Percentiles rank a stretch among this genome's conserved stretches.
Evolutionary conservation across 2,888 invertebrate genomes (phyloP).

Genomic region (Tubiluchus corallicola): DNA sequence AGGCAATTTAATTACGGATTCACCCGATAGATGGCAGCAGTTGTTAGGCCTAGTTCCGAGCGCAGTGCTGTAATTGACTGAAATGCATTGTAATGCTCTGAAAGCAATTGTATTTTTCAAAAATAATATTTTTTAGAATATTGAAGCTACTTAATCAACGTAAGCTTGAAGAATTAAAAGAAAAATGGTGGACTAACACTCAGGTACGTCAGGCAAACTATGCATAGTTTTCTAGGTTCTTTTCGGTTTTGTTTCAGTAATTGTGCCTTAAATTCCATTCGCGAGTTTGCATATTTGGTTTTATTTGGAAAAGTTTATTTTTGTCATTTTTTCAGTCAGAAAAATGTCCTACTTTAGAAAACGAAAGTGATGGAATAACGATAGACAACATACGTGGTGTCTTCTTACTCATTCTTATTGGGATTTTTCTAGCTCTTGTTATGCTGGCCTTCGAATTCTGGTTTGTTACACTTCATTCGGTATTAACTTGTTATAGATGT

Average conservation of each 20-base stretch:
- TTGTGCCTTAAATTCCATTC: too few relatives aligned
- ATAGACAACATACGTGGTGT: conserved; percentile 89
- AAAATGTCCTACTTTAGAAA: conserved; percentile 66
- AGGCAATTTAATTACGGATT: too few relatives aligned
- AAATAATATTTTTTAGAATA: conserved; percentile 41
- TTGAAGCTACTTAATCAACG: conserved; percentile 79
- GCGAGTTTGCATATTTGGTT: too few relatives aligned
- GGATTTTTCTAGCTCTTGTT: conserved; percentile 72
- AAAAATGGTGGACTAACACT: conserved; percentile 88
- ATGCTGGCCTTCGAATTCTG: conserved; percentile 75
- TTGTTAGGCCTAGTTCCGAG: too few relatives aligned
- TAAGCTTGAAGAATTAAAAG: conserved; percentile 76
- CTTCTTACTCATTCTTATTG: conserved; percentile 90
- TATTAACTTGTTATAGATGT: too few relatives aligned
- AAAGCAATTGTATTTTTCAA: not conserved
- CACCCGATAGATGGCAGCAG: too few relatives aligned
- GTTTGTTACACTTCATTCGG: conserved; percentile 16
- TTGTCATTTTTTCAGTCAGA: too few relatives aligned
- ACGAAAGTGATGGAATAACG: conserved; percentile 88
- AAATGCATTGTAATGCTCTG: not conserved
- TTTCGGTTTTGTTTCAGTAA: too few relatives aligned
- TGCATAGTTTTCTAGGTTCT: too few relatives aligned
- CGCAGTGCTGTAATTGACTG: too few relatives aligned
- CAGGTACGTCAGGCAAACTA: too few relatives aligned
- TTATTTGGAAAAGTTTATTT: too few relatives aligned